Evolutionary conservation across 2,888 invertebrate genomes (phyloP), one percentile per base, ranked within the genome.

Genomic region (Germaria angustata): DNA sequence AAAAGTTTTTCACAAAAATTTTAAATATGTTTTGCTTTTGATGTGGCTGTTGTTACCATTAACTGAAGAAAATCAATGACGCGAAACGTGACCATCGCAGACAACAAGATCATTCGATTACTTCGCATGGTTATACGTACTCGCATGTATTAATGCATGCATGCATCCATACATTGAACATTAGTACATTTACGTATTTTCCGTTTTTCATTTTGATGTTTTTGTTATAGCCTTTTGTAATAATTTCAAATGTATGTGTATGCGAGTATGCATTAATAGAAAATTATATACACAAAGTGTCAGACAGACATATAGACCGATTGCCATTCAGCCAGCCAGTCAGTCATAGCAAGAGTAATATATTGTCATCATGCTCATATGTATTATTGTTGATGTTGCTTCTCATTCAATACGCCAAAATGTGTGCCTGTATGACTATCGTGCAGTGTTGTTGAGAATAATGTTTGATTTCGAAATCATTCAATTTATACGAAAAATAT

Each of bases 81-180:
- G 66, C 24, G 71, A 81, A 81, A 76, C 81, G 81, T 81, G 81
- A 81, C 81, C 71, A 81, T 72, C 65, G 49, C 53, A 71, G 55
- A 57, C 57, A 81, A 65, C 20, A 65, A 59, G 51, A 75, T 77
- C 71, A 44, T 76, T 65, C 46, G n/a, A n/a, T n/a, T n/a, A 51
- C 72, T 55, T 49, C 11, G 55, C 22, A n/a, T n/a, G n/a, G n/a
- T n/a, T n/a, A n/a, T n/a, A n/a, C n/a, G n/a, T n/a, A n/a, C 63
- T 73, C 6, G 8, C 22, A 49, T 61, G 28, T 9, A 34, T n/a
- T n/a, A n/a, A n/a, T n/a, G n/a, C 34, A 34, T 3, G 34, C 4
- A 34, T 34, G 1, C 34, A n/a, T n/a, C n/a, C 34, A 34, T 6
- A 53, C 24, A 15, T 46, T 20, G 39, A 17, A 63, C 8, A n/a